Base-by-base conservation (phyloP, 2,888 invertebrate species). In the Drosophila helvetica region DNA sequence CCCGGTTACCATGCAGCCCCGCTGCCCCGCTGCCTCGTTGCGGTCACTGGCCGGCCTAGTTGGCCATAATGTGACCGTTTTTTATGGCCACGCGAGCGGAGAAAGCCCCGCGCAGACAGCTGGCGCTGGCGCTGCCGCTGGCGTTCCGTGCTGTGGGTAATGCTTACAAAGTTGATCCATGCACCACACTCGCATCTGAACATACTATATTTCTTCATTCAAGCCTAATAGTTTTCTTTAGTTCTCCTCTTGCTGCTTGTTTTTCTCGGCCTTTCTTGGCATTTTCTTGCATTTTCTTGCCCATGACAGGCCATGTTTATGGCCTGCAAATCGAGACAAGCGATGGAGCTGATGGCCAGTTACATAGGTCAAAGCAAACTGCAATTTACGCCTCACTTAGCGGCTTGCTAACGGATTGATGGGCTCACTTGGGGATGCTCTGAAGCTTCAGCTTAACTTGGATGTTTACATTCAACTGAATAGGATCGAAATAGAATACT, bases 11-110 rank as follows among this genome's bases (percentile, higher is more conserved):
- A 22, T 5, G 22, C 0, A 0, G 19, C 19, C 15, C 15, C 9
- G 45, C 27, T 52, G 42, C 6, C 30, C 25, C 0, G n/a, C 2
- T 38, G 38, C 38, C 38, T n/a, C 38, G 38, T 73, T 63, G 75
- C 83, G 86, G 83, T 83, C 83, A 82, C 55, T 83, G 88, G 66
- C 80, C 80, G 83, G 83, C 88, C 78, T 88, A 83, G 83, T 83
- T 82, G 80, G 38, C 77, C 88, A 87, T 82, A 87, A 85, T 85
- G 77, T 72, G 70, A 68, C 85, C 72, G 56, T 74, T 70, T 78
- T 87, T 81, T 76, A 87, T 82, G 70, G 83, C 48, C 74, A 48
- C 10, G 45, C 30, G 50, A 43, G 30, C 15, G 48, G 65, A 71
- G 71, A 71, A 71, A 71, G 71, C 71, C 64, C 42, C 33, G 67